Conservation (phyloP, 92 coral and sea anemone genomes). For the Porites lobata region DNA sequence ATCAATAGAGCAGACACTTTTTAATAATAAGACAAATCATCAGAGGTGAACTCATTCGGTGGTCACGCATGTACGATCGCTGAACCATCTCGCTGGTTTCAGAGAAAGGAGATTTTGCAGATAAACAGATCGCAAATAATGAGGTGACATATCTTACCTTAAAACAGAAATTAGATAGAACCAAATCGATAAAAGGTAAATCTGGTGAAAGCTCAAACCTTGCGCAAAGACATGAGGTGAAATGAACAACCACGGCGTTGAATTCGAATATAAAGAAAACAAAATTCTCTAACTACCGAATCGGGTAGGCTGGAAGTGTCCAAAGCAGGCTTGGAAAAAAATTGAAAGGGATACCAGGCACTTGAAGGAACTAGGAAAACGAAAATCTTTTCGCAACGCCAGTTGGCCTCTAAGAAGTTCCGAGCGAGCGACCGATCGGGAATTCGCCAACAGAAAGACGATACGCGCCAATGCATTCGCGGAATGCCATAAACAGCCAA, state of each 20-base stretch:
- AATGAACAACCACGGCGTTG: conserved; percentile 2
- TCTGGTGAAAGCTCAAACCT: conserved; percentile 11
- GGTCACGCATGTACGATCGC: conserved; percentile 16
- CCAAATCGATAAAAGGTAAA: not conserved
- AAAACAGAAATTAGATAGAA: not conserved
- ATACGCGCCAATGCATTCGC: conserved; percentile 70
- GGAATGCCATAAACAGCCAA: conserved; percentile 83
- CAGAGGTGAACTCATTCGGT: not conserved
- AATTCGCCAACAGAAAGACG: conserved; percentile 83
- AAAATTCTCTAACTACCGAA: no score
- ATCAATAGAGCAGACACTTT: not conserved
- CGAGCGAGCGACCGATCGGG: not conserved
- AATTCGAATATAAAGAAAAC: no score
- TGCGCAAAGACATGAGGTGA: conserved; percentile 6
- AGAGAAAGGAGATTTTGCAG: no score
- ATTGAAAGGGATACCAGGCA: not conserved
- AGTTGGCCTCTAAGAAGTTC: no score
- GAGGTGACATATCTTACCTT: not conserved
- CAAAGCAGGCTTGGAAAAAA: not conserved
- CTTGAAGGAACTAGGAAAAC: not conserved
- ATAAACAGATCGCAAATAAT: no score
- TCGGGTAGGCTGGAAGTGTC: not conserved
- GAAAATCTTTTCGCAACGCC: not conserved
- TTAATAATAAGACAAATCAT: not conserved
- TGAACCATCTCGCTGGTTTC: no score